Evolutionary conservation across 2,797 vertebrate species (phyloP).

Genomic region (Atherinosoma microstoma): DNA sequence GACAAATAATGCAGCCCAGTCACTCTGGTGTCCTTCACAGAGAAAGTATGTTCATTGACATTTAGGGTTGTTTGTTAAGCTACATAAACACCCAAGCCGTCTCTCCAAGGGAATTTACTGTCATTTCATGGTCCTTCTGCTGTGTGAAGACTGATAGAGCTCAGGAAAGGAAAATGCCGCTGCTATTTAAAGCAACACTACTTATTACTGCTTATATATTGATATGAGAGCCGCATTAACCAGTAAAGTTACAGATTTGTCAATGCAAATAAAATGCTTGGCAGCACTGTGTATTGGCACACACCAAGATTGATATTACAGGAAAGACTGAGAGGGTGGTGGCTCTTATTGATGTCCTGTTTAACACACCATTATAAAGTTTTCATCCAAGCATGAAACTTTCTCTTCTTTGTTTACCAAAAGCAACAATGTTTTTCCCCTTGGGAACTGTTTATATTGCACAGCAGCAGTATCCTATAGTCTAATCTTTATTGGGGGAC

Average conservation of each 20-base stretch:
- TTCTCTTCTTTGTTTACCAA: slow-evolving; percentile 61
- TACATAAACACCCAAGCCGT: slow-evolving; percentile 67
- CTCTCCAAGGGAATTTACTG: slow-evolving; percentile 62
- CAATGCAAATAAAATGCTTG: slow-evolving; percentile 50
- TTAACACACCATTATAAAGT: slow-evolving; percentile 65
- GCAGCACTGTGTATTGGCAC: slow-evolving; percentile 50
- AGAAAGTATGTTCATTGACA: slow-evolving; percentile 80
- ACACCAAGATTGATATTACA: slow-evolving; percentile 42
- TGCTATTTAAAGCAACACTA: slow-evolving; percentile 56
- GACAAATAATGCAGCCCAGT: slow-evolving; percentile 78
- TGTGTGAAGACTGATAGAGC: slow-evolving; percentile 56
- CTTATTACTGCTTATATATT: slow-evolving; percentile 41
- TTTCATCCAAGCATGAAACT: slow-evolving; percentile 53
- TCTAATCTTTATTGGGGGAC: slow-evolving; percentile 72
- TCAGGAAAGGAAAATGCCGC: slow-evolving; percentile 37
- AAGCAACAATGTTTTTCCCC: slow-evolving; percentile 50
- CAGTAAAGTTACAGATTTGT: slow-evolving; percentile 51
- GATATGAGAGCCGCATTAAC: slow-evolving; percentile 49
- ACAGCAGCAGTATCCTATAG: slow-evolving; percentile 51
- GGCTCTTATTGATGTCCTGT: slow-evolving; percentile 56
- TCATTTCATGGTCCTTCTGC: slow-evolving; percentile 52
- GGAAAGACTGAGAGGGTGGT: slow-evolving; percentile 4
- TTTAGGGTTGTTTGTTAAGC: slow-evolving; percentile 81
- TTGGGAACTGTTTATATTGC: slow-evolving; percentile 56
- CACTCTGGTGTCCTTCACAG: slow-evolving; percentile 84